These are phyloP conservation scores for Loriculus beryllinus DNA, from an alignment of 2,797 vertebrate species.

Conservation along the genomic window DNA sequence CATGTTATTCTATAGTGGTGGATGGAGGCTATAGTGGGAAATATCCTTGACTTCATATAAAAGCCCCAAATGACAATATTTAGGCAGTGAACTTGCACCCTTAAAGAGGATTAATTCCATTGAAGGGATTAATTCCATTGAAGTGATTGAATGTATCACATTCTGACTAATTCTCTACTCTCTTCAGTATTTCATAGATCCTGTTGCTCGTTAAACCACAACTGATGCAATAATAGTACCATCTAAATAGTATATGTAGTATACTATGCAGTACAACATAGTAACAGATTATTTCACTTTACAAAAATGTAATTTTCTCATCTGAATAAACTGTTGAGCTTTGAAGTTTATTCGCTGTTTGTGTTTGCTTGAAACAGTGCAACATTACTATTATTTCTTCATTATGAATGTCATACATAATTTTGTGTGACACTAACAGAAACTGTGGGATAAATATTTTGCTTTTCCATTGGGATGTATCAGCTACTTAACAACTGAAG, in stretches of 20 bases:
- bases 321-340: neutral
- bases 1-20: neutral
- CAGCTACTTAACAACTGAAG: slow-evolving; percentile 11
- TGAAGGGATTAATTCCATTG: neutral
- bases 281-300: neutral
- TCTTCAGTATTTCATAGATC: neutral
- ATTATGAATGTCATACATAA: neutral
- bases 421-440: neutral
- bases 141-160: neutral
- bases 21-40: neutral
- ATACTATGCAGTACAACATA: neutral
- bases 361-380: neutral
- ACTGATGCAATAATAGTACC: neutral
- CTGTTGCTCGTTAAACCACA: neutral
- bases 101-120: neutral
- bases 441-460: neutral
- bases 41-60: neutral
- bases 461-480: neutral
- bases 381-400: neutral
- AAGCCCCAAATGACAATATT: neutral
- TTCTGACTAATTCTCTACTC: neutral
- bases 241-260: neutral
- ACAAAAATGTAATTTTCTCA: neutral
- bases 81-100: neutral
- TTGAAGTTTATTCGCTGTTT: neutral